Percentiles rank a stretch among this genome's conserved stretches.
Conservation (phyloP, 1,140 invertebrate species). For the Rhagoletis zephyria region DNA sequence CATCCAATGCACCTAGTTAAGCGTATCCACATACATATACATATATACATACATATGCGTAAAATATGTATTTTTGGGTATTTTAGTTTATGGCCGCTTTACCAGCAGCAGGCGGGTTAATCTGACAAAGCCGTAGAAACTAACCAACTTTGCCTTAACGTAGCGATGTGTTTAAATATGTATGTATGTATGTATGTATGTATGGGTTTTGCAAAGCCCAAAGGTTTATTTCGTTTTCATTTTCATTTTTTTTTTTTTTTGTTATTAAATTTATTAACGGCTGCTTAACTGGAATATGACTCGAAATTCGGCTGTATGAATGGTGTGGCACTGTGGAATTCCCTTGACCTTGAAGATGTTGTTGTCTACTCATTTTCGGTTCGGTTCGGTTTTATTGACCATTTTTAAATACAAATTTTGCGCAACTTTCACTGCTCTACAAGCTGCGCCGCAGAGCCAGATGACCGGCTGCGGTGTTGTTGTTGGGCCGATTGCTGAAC, state of each 20-base stretch:
- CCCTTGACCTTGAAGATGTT: slow-evolving; percentile 53
- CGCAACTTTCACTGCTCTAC: slow-evolving; percentile 48
- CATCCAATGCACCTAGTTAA: not conserved
- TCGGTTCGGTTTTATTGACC: slow-evolving; percentile 19
- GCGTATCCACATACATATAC: not conserved
- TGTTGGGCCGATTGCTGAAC: not conserved
- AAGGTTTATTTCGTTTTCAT: not conserved
- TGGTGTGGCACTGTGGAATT: slow-evolving; percentile 41
- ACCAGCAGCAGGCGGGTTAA: not conserved
- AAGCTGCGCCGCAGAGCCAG: not conserved
- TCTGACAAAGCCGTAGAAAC: too few species aligned
- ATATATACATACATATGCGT: not conserved
- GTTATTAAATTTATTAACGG: not conserved
- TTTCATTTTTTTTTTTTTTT: not conserved
- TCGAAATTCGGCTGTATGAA: not conserved
- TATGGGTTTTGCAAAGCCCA: not conserved
- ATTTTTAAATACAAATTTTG: slow-evolving; percentile 12
- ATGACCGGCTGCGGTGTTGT: not conserved
- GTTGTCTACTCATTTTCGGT: slow-evolving; percentile 15
- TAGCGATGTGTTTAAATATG: not conserved
- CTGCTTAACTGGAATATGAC: not conserved
- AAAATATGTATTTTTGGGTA: too few species aligned
- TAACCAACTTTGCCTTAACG: too few species aligned
- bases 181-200: not conserved
- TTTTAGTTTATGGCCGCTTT: not conserved